Conservation (phyloP, 2,888 invertebrate species). For the Isotomurus palustris region DNA sequence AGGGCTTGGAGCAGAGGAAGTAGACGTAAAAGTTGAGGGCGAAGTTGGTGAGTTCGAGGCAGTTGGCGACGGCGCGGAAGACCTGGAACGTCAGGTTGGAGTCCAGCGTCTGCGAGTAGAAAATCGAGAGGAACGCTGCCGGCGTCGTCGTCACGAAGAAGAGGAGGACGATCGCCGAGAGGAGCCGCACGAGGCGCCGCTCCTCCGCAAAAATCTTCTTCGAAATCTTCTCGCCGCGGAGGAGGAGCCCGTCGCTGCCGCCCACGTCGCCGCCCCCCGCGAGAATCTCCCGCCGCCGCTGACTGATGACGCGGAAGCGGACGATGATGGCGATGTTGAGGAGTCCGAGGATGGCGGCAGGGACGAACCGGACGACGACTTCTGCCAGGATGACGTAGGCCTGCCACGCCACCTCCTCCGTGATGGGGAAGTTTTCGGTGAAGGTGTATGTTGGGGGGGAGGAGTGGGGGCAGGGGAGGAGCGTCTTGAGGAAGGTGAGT, state of each 20-base stretch:
- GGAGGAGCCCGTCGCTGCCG: conserved; percentile 34
- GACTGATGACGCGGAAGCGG: conserved; percentile 52
- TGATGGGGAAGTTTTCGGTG: conserved; percentile 45
- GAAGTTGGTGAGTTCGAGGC: conserved; percentile 54
- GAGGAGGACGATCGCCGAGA: conserved; percentile 53
- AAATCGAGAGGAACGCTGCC: conserved; percentile 52
- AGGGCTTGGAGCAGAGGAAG: conserved; percentile 51
- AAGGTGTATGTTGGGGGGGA: conserved; percentile 39
- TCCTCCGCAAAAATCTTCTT: conserved; percentile 50
- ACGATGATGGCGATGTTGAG: conserved; percentile 53
- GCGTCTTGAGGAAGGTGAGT: conserved; percentile 50
- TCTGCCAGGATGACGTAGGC: conserved; percentile 51
- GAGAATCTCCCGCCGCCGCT: conserved; percentile 49
- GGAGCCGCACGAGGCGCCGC: conserved; percentile 51
- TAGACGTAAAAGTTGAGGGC: conserved; percentile 55
- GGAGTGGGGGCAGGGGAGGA: neutral
- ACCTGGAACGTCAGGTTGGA: conserved; percentile 48
- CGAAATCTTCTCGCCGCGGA: conserved; percentile 42
- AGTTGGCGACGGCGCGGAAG: conserved; percentile 53
- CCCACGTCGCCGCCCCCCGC: conserved; percentile 26
- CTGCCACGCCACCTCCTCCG: conserved; percentile 48
- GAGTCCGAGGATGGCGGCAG: conserved; percentile 52
- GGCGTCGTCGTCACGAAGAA: conserved; percentile 55
- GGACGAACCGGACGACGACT: conserved; percentile 52
- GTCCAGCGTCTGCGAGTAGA: conserved; percentile 50